These are phyloP conservation scores for Mycalesis mineus DNA, from an alignment of 2,888 invertebrate species.

Conservation along the genomic window DNA sequence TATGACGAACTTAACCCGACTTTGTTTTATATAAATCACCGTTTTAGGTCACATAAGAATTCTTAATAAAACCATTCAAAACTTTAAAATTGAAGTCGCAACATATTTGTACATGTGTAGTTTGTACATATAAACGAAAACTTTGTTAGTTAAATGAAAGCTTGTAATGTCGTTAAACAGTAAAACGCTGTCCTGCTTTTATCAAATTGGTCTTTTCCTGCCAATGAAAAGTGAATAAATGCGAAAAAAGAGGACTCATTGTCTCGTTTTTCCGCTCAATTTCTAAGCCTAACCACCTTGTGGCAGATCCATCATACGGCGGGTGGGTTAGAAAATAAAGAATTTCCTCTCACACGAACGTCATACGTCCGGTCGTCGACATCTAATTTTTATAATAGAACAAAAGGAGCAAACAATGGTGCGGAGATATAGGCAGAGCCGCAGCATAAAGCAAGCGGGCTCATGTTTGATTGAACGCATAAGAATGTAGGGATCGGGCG, in stretches of 20 bases:
- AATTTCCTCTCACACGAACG: constrained; percentile 28
- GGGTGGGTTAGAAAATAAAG: constrained; percentile 28
- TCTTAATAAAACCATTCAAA: no score
- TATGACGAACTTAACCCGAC: no score
- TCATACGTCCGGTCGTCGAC: constrained; percentile 34
- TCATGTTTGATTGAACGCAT: constrained; percentile 74
- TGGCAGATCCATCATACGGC: constrained; percentile 13
- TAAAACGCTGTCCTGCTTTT: not conserved
- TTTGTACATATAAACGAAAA: no score
- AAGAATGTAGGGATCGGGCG: constrained; percentile 68
- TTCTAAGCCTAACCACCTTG: constrained; percentile 12
- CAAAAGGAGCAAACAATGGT: constrained; percentile 57
- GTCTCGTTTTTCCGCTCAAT: constrained; percentile 5
- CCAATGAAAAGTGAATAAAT: constrained; percentile 4
- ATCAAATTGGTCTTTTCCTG: constrained; percentile 13
- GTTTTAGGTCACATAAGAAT: no score
- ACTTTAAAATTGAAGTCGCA: no score
- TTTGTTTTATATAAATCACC: no score
- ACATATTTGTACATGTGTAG: no score
- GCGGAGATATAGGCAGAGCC: constrained; percentile 47
- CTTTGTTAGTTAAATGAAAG: not conserved
- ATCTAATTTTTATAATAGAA: constrained; percentile 59
- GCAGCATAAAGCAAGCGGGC: constrained; percentile 47
- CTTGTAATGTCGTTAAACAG: not conserved
- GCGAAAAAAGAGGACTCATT: constrained; percentile 4